Conservation (phyloP, 2,888 invertebrate species). For the Acheta domesticus region DNA sequence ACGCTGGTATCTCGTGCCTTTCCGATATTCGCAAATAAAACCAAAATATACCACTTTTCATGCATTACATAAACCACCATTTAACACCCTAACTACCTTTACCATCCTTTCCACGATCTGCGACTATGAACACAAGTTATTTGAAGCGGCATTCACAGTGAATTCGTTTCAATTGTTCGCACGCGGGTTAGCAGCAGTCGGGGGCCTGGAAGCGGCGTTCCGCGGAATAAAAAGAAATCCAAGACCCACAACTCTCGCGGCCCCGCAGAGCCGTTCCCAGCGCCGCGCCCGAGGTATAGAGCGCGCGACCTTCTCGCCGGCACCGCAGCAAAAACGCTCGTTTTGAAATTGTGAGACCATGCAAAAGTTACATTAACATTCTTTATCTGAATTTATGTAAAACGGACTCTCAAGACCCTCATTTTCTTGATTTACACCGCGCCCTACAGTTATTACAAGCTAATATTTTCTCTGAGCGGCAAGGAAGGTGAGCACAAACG, state of each 20-base stretch:
- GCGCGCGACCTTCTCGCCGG: neutral
- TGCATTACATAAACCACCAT: too few relatives aligned
- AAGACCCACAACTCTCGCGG: neutral
- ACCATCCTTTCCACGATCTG: too few relatives aligned
- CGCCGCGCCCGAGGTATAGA: neutral
- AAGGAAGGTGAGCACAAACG: slow-evolving; percentile 1
- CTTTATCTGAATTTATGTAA: slow-evolving; percentile 18
- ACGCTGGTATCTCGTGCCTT: too few relatives aligned
- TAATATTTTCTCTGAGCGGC: neutral
- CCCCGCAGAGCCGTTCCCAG: too few relatives aligned
- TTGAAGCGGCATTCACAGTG: too few relatives aligned
- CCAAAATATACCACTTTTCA: too few relatives aligned
- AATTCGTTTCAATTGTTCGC: too few relatives aligned
- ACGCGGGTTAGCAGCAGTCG: too few relatives aligned
- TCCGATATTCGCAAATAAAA: too few relatives aligned
- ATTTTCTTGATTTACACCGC: slow-evolving; percentile 18
- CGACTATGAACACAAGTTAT: too few relatives aligned
- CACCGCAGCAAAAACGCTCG: neutral
- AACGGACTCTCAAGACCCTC: slow-evolving; percentile 10
- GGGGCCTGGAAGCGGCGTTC: too few relatives aligned
- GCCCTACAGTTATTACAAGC: slow-evolving; percentile 18
- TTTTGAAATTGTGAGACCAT: slow-evolving; percentile 10
- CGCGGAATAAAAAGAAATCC: neutral
- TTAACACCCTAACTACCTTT: too few relatives aligned
- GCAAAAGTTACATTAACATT: slow-evolving; percentile 18